Base-by-base conservation (phyloP, 2,113 vertebrate genomes). In the Notothenia coriiceps region DNA sequence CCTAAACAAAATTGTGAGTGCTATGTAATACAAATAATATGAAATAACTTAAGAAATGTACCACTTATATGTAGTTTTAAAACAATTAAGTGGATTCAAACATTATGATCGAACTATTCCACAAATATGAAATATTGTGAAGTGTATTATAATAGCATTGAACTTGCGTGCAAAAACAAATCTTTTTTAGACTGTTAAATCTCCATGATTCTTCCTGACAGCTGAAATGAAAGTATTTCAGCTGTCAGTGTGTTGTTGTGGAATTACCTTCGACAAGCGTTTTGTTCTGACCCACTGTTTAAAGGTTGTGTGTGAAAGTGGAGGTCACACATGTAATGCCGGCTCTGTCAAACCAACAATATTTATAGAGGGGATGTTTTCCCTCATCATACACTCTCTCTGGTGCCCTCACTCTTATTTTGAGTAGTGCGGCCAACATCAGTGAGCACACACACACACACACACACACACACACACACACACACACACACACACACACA, bases 291-390 rank as follows among this genome's bases (percentile, higher is more conserved):
- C 11, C 55, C 1, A 5, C 12, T 11, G 8, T 35, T n/a, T 35
- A 10, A 25, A 81, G 77, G 64, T 80, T 69, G 18, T 17, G 69
- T 51, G 69, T 74, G 70, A 29, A 50, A 56, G 59, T 56, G 60
- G 57, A 66, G 77, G 73, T 78, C 77, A 43, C 54, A 60, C 54
- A 62, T 71, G 35, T 13, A 43, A 59, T 60, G 71, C 43, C 1
- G 33, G 47, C 25, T 20, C 54, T 35, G 29, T 74, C 18, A 20
- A 17, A 61, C 2, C 33, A 47, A 2, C 52, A 14, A 29, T 25
- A 54, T 72, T 29, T 52, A n/a, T 56, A 14, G 18, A 47, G 35
- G 71, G 43, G 40, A 52, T 43, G 5, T 3, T 20, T 20, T 6
- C n/a, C 18, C 60, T 63, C 59, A 50, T 14, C 18, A 50, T 7